A percentile compares a stretch with the other conserved stretches of the same genome.
phyloP scores from a whole-genome alignment of 1,140 invertebrate species.

The Bathynomus jamesi region DNA sequence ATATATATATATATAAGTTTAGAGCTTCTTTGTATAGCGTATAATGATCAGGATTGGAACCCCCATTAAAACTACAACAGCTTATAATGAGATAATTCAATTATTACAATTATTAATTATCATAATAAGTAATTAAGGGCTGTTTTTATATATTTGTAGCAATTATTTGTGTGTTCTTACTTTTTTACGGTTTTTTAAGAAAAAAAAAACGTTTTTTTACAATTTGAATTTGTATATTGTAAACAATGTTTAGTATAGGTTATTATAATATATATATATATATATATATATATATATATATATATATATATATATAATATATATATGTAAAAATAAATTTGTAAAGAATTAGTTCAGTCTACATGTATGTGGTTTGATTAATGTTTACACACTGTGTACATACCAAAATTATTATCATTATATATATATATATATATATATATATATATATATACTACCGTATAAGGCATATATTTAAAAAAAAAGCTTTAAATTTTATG shows the following conservation, averaged over 20 bases:
- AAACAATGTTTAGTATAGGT: neutral
- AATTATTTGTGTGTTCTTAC: neutral
- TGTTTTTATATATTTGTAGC: neutral
- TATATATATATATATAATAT: slow-evolving; percentile 1
- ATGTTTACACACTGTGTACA: neutral
- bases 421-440: slow-evolving; percentile 2
- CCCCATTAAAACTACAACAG: neutral
- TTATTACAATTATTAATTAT: neutral
- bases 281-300: neutral
- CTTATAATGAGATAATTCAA: neutral
- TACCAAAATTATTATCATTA: neutral
- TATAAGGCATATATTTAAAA: too few relatives aligned
- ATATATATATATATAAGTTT: too few relatives aligned
- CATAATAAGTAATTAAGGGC: neutral
- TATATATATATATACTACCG: slow-evolving; percentile 2
- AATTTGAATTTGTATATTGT: neutral
- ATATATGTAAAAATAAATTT: neutral
- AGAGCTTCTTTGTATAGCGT: too few relatives aligned
- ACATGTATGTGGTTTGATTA: neutral
- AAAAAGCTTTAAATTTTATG: too few relatives aligned
- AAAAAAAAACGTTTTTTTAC: neutral
- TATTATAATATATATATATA: neutral
- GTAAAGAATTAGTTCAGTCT: neutral
- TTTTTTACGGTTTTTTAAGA: neutral
- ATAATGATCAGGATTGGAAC: too few relatives aligned